Evolutionary conservation across 92 coral and sea anemone genomes (phyloP).

Genomic region (Epizoanthus illoricatus): DNA sequence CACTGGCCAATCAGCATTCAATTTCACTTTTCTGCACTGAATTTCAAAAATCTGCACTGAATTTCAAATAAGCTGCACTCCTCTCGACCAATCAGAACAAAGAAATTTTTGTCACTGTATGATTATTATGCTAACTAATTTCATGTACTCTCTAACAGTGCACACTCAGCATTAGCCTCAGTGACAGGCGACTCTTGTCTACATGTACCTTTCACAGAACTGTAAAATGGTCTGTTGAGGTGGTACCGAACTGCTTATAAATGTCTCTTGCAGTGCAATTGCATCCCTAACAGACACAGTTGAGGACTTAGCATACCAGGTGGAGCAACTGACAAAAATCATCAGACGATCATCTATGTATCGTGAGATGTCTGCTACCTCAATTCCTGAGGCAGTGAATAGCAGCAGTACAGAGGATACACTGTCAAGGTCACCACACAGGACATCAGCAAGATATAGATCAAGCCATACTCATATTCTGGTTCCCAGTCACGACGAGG

Average conservation of each 20-base stretch:
- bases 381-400: conserved; percentile 86
- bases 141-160: too few species aligned
- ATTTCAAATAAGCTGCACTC: too few species aligned
- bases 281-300: conserved; percentile 90
- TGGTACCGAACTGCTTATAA: not conserved
- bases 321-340: conserved; percentile 78
- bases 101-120: too few species aligned
- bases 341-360: conserved; percentile 80
- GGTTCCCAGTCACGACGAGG: conserved; percentile 81
- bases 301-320: conserved; percentile 86
- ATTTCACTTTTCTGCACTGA: too few species aligned
- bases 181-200: too few species aligned
- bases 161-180: too few species aligned
- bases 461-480: conserved; percentile 55
- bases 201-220: too few species aligned
- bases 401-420: conserved; percentile 80
- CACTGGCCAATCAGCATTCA: too few species aligned
- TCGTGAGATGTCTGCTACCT: conserved; percentile 83
- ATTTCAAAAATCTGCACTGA: too few species aligned
- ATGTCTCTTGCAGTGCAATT: conserved; percentile 54
- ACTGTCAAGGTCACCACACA: conserved; percentile 66
- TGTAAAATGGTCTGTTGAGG: too few species aligned
- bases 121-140: too few species aligned
- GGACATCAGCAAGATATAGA: conserved; percentile 65
- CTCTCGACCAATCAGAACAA: too few species aligned